phyloP scores from a whole-genome alignment of 2,113 vertebrate genomes.

The Neogale vison region DNA sequence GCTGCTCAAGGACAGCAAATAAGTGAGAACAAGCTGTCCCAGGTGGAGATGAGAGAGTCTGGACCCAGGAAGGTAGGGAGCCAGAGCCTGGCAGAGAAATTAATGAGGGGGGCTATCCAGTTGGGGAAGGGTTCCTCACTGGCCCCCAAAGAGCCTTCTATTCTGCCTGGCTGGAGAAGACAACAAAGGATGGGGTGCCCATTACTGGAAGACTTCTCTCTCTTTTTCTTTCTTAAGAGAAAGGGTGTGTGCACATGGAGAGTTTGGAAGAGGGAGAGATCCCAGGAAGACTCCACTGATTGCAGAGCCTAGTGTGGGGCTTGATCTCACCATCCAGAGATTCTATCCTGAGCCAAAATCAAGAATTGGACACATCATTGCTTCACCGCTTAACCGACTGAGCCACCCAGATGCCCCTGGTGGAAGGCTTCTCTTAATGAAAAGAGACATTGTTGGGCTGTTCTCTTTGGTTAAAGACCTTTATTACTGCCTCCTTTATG shows the following conservation, averaged over 20 bases:
- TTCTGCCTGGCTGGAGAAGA: background rate
- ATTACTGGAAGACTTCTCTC: background rate
- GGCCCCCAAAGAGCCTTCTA: background rate
- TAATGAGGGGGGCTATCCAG: background rate
- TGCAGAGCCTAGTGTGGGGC: accelerated
- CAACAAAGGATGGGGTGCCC: background rate
- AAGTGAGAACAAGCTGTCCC: background rate
- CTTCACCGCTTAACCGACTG: background rate
- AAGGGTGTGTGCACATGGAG: background rate
- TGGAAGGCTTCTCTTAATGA: background rate
- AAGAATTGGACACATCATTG: accelerated
- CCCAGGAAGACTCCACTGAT: background rate
- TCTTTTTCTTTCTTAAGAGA: background rate
- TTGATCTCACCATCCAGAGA: background rate
- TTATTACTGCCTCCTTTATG: background rate
- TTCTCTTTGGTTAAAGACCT: background rate
- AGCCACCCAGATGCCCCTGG: background rate
- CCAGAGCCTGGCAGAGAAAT: background rate
- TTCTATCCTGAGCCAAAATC: background rate
- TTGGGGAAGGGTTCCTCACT: background rate
- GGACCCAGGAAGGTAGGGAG: background rate
- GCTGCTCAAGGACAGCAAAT: background rate
- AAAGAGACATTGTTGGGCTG: background rate
- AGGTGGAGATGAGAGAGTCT: background rate
- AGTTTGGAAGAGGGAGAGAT: background rate